These are phyloP conservation scores for Labroides dimidiatus DNA, from an alignment of 2,797 vertebrate species.

Conservation along the genomic window DNA sequence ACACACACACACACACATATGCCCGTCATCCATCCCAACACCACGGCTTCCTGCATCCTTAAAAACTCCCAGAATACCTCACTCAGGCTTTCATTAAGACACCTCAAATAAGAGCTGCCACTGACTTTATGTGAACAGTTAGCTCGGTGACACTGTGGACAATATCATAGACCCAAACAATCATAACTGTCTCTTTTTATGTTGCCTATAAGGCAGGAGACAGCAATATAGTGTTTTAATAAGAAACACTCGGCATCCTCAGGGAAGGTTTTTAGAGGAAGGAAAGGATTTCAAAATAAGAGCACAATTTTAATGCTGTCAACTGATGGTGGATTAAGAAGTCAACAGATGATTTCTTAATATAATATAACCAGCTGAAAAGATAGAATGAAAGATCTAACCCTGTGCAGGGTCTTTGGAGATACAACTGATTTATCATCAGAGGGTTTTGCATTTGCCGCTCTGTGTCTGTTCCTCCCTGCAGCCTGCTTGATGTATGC, in stretches of 20 bases:
- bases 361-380: background rate
- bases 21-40: conserved; percentile 27
- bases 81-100: conserved; percentile 18
- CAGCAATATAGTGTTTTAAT: background rate
- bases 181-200: background rate
- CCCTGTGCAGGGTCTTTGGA: background rate
- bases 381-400: conserved; percentile 1
- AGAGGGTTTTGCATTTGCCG: background rate
- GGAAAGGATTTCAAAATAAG: background rate
- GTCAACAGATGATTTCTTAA: background rate
- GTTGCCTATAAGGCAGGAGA: background rate
- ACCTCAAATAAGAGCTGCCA: background rate
- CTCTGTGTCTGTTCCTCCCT: conserved; percentile 3
- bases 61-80: conserved; percentile 33
- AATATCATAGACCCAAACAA: background rate
- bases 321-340: background rate
- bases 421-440: background rate
- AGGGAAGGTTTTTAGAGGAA: background rate
- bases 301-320: background rate
- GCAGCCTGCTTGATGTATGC: conserved; percentile 8
- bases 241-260: background rate
- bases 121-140: background rate
- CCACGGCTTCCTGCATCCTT: background rate
- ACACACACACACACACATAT: conserved; percentile 25
- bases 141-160: background rate